Base-by-base conservation (phyloP, 37 sponge, comb jelly and placozoan genomes). In the Diacarnus erythraeanus region DNA sequence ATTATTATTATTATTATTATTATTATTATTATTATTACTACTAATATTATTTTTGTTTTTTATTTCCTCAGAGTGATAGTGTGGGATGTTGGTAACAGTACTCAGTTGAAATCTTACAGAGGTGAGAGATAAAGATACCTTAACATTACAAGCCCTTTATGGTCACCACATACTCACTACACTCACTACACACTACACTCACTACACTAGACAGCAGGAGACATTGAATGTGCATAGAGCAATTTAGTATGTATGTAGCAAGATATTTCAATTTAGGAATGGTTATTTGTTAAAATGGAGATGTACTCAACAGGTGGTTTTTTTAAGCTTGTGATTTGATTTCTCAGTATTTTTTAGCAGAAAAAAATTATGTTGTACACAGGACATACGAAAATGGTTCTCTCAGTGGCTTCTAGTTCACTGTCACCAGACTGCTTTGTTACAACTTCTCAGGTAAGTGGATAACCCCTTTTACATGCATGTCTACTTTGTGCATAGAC, bases 401-500 rank as follows among this genome's bases (percentile, higher is more conserved):
- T 71, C 54, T 68, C 85, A 33, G 78, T 84, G 38, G 51, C 72
- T 6, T 23, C 78, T 25, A 60, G 63, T 59, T 59, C 85, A 30
- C 26, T 43, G 0, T 59, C 37, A 33, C 20, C 59, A 17, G 58
- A 68, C 27, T 38, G 42, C 61, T 84, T 84, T 43, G 39, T 77
- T 0, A 64, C 85, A 26, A 39, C 85, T 35, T 77, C 78, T 36
- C 42, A 65, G 78, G 85, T 84, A 23, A 76, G 77, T 84, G 29
- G 51, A 12, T 47, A 47, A 47, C 51, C n/a, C n/a, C n/a, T n/a
- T n/a, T n/a, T n/a, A n/a, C n/a, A n/a, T n/a, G n/a, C n/a, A n/a
- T n/a, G n/a, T n/a, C n/a, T n/a, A n/a, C n/a, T n/a, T 63, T 8
- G 15, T 23, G 9, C 6, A 26, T 23, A 63, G 64, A 8, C 27